Percentiles rank a stretch among this genome's conserved stretches.
Conservation (phyloP, 2,113 vertebrate genomes). For the Poeciliopsis retropinna region DNA sequence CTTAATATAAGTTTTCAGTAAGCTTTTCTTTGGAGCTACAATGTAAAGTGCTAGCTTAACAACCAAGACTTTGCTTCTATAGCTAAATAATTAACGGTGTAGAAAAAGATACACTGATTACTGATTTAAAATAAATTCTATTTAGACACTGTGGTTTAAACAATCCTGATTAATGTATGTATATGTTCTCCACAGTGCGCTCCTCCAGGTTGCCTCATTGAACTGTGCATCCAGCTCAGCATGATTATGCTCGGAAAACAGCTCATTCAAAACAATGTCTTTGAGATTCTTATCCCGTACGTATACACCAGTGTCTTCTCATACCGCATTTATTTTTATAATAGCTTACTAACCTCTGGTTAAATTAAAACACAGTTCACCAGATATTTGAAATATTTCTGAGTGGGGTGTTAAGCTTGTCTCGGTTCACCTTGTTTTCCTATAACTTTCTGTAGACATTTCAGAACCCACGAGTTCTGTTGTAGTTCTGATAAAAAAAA, state of each 20-base stretch:
- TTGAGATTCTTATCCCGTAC: conserved; percentile 97
- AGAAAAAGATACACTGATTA: too few relatives aligned
- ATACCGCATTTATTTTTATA: neutral
- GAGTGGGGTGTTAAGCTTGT: neutral
- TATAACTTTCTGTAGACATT: too few relatives aligned
- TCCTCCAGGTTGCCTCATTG: conserved; percentile 96
- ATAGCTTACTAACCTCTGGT: neutral
- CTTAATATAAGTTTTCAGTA: too few relatives aligned
- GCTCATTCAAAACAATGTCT: conserved; percentile 97
- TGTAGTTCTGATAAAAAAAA: too few relatives aligned
- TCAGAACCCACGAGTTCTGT: too few relatives aligned
- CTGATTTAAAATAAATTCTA: too few relatives aligned
- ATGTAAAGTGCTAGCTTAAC: too few relatives aligned
- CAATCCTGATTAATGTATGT: neutral
- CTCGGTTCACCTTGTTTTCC: too few relatives aligned
- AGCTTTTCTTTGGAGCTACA: neutral
- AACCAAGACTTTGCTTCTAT: too few relatives aligned
- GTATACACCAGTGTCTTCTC: conserved; percentile 64
- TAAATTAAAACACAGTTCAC: neutral
- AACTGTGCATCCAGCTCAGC: conserved; percentile 96
- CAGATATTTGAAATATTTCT: neutral
- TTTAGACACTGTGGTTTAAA: too few relatives aligned
- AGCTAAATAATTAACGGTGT: too few relatives aligned
- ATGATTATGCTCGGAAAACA: conserved; percentile 99
- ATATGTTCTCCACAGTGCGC: conserved; percentile 84